Evolutionary conservation across 2,888 invertebrate species (phyloP), one percentile per base, ranked within the genome.

Genomic region (Sarcophaga carnaria): DNA sequence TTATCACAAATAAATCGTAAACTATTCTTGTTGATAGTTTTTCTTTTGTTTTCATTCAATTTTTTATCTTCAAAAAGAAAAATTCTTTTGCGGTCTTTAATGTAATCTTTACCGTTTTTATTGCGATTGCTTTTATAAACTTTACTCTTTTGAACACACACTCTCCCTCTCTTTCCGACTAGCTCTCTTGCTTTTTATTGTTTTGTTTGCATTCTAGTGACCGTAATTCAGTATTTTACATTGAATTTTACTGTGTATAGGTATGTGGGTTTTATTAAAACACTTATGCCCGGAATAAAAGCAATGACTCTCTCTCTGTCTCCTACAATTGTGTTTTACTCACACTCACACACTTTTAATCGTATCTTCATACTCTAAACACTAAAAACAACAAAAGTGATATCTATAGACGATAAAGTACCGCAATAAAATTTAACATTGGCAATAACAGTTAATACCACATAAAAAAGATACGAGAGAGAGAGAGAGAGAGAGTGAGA

Each of bases 351-450:
- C 37, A 1, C 5, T 6, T 12, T 54, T 17, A 54, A 14, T 54
- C 4, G 4, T 54, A 14, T 54, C 12, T 54, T 12, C 4, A 54
- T 54, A 4, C 14, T 54, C 37, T 12, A 14, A 14, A 54, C 4
- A 14, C 0, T 14, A 14, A 14, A 20, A 11, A 47, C n/a, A 20
- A 69, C 45, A 47, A 8, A 20, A 11, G 11, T 25, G 25, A 69
- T 8, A 69, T 22, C 47, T n/a, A 72, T 25, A 27, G 14, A 3
- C 54, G 27, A 79, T 72, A 80, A 80, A 67, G 66, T 60, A 22
- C 67, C 60, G 12, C 49, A 74, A 80, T 64, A 74, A 74, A 67
- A 72, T 69, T 74, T 45, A 67, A 60, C 59, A 66, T 54, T 5
- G 37, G 37, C 37, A 37, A 37, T 37, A 37, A 37, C 37, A 10